Percentiles rank a stretch among this genome's conserved stretches.
phyloP scores from a whole-genome alignment of 2,888 invertebrate genomes.

The Agonopterix subpropinquella region DNA sequence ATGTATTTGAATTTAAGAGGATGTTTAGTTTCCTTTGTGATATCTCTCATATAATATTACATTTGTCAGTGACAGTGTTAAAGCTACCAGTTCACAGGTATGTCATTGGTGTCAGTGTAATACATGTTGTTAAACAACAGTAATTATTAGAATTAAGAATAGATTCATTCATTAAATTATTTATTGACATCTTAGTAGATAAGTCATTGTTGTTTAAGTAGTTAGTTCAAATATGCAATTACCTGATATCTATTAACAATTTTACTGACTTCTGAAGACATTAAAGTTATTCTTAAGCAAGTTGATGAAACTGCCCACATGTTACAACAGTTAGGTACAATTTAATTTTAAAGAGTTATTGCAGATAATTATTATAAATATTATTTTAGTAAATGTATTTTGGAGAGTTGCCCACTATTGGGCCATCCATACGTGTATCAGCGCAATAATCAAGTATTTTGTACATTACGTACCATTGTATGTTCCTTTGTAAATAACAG shows the following conservation, averaged over 20 bases:
- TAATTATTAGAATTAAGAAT: conserved; percentile 15
- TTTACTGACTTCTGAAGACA: no score
- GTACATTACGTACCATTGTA: conserved; percentile 24
- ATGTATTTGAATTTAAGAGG: neutral
- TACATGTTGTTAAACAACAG: conserved; percentile 20
- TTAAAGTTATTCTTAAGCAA: no score
- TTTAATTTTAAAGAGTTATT: no score
- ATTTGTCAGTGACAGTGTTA: no score
- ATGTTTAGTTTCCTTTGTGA: conserved; percentile 10
- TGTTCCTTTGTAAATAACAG: conserved; percentile 57
- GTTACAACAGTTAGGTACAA: no score
- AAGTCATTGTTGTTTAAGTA: conserved; percentile 30
- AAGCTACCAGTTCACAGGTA: no score
- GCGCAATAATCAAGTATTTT: conserved; percentile 40
- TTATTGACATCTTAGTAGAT: conserved; percentile 36
- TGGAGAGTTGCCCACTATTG: neutral
- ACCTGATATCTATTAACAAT: no score
- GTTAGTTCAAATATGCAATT: conserved; percentile 22
- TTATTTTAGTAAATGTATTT: conserved; percentile 2
- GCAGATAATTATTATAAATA: neutral
- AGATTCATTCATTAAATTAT: conserved; percentile 32
- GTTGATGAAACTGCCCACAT: no score
- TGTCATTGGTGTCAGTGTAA: neutral
- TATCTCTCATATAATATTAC: neutral
- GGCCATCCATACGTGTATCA: conserved; percentile 36